Evolutionary conservation across 2,888 invertebrate genomes (phyloP), one percentile per base, ranked within the genome.

Genomic region (Ceriagrion tenellum): DNA sequence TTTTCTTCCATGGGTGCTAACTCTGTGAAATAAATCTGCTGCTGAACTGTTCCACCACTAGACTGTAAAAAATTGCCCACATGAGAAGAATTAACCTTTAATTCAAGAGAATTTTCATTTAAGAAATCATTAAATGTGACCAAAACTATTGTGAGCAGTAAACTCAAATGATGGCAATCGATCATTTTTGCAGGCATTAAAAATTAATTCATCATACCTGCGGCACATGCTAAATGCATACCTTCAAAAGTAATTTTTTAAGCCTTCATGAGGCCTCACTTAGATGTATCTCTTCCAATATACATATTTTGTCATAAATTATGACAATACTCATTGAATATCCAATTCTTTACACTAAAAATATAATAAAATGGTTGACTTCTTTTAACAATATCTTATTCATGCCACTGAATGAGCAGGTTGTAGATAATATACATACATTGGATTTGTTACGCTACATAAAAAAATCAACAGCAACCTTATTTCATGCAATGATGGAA

Each of bases 331-430:
- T 69, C 63, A 93, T n/a, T 69, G n/a, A 93, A 93, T 12, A 69
- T n/a, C 69, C 59, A 40, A 74, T 16, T 47, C 63, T 89, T n/a
- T 55, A 55, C 55, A 47, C 40, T 0, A 55, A 88, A 55, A 93
- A 35, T 81, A 81, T 23, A 69, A 93, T 93, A 69, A 93, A 93
- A 74, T n/a, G 40, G 69, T 74, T 69, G n/a, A 40, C 47, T 93
- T 20, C 69, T 69, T 93, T 69, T 93, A 55, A 93, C 47, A 93
- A 93, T 69, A 93, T 93, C 93, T 69, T 93, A 93, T 74, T 93
- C 63, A 63, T 93, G n/a, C 26, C 74, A 74, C 35, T n/a, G 18
- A 35, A 81, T 35, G 35, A 81, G 30, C 16, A 35, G 10, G n/a
- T 81, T 35, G 8, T 47, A 47, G 47, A 26, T 69, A 26, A 20